Evolutionary conservation across 2,888 invertebrate genomes (phyloP).

Genomic region (Eretmocerus hayati): DNA sequence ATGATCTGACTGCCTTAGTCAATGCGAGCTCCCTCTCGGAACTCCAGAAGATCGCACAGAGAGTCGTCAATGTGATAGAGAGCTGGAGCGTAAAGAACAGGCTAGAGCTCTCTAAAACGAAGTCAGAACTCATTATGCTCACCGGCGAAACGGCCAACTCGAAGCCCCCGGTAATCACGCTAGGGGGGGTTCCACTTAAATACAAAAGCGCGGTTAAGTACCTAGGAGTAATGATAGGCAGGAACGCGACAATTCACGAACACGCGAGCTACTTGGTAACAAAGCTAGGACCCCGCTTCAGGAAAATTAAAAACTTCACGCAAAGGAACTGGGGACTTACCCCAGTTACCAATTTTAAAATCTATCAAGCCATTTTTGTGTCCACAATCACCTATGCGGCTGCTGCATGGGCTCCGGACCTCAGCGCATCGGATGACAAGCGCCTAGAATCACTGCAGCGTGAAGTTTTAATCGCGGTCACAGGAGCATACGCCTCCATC

Average conservation of each 20-base stretch:
- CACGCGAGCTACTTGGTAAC: neutral
- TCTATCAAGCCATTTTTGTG: neutral
- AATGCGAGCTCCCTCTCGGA: neutral
- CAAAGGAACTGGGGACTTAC: neutral
- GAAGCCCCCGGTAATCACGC: neutral
- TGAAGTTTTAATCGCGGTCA: neutral
- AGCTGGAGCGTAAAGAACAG: neutral
- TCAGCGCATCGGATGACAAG: neutral
- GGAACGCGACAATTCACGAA: neutral
- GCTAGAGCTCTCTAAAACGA: neutral
- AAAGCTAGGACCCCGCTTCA: neutral
- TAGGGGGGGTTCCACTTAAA: neutral
- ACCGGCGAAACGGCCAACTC: neutral
- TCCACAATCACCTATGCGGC: neutral
- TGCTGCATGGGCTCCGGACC: neutral
- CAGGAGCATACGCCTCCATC: neutral
- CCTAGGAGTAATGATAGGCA: neutral
- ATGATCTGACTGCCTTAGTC: neutral
- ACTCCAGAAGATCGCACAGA: neutral
- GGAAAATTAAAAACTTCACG: neutral
- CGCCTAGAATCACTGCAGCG: neutral
- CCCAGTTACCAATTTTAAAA: neutral
- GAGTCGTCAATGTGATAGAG: neutral
- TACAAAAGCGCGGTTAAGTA: neutral
- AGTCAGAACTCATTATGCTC: neutral